A percentile compares a stretch with the other conserved stretches of the same genome.
Conservation (phyloP, 1,140 invertebrate species). For the Heliconius hewitsoni region DNA sequence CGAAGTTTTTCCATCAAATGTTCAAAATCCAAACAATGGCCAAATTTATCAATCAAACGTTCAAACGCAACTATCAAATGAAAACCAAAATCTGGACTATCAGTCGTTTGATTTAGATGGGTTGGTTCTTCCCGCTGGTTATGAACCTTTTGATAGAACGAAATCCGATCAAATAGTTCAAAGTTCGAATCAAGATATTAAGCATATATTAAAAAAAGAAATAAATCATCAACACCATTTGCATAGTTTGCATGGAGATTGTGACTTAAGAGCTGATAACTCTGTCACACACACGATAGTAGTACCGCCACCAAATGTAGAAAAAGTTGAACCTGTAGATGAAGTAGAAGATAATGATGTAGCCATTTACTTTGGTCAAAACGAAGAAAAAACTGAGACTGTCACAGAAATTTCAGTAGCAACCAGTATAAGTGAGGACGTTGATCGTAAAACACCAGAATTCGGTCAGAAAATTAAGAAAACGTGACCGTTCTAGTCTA, state of each 20-base stretch:
- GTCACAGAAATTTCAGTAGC: constrained; percentile 77
- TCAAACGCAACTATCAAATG: constrained; percentile 36
- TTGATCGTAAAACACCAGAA: constrained; percentile 42
- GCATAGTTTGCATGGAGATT: constrained; percentile 59
- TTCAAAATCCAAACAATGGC: neutral
- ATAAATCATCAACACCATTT: constrained; percentile 54
- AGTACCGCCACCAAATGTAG: constrained; percentile 61
- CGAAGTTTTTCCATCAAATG: neutral
- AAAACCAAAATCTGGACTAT: constrained; percentile 26
- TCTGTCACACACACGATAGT: constrained; percentile 65
- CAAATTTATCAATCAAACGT: constrained; percentile 36
- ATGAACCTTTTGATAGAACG: constrained; percentile 68
- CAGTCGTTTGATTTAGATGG: constrained; percentile 49
- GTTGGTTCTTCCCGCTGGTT: constrained; percentile 63
- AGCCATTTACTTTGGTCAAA: constrained; percentile 79
- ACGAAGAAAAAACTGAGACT: constrained; percentile 49
- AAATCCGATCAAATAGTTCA: constrained; percentile 59
- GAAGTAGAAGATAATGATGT: constrained; percentile 81
- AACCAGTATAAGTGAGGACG: constrained; percentile 68
- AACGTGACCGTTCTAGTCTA: constrained; percentile 41
- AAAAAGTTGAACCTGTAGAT: constrained; percentile 50
- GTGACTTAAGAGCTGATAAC: constrained; percentile 64
- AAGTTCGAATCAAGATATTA: constrained; percentile 51
- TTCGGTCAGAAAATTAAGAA: constrained; percentile 51
- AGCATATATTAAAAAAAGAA: constrained; percentile 50